A percentile compares a stretch with the other conserved stretches of the same genome.
phyloP scores from a whole-genome alignment of 2,888 invertebrate species.

The Ceratothoa steindachneri region DNA sequence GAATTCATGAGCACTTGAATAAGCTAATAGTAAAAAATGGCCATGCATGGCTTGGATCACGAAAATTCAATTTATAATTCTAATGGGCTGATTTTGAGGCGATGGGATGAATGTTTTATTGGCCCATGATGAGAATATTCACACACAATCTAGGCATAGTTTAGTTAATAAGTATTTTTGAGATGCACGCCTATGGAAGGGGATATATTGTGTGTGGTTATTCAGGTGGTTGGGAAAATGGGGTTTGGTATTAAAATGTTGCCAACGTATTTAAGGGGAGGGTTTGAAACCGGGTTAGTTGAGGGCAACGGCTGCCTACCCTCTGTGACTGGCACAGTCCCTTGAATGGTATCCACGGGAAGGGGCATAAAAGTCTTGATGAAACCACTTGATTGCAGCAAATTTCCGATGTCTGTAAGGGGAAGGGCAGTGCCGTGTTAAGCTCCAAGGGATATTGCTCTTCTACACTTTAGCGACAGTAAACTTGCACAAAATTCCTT shows the following conservation, averaged over 20 bases:
- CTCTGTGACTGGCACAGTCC: constrained; percentile 30
- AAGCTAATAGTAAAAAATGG: neutral
- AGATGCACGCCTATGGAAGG: neutral
- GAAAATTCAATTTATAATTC: neutral
- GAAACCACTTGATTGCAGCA: constrained; percentile 48
- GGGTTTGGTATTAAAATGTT: neutral
- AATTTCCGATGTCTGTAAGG: constrained; percentile 48
- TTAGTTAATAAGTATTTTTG: neutral
- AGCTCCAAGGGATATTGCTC: constrained; percentile 15
- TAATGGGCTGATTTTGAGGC: neutral
- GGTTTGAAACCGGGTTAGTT: constrained; percentile 2
- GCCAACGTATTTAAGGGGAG: neutral
- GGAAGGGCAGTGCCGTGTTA: constrained; percentile 10
- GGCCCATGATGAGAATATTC: neutral
- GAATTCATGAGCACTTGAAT: neutral
- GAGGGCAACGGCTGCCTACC: constrained; percentile 45
- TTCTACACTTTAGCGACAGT: neutral
- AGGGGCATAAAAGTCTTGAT: constrained; percentile 48
- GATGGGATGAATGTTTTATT: neutral
- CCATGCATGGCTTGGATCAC: neutral
- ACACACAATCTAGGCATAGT: neutral
- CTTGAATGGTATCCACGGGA: constrained; percentile 41
- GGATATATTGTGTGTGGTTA: neutral
- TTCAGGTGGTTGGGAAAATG: neutral
- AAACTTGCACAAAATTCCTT: neutral